Evolutionary conservation across 2,888 invertebrate genomes (phyloP), one percentile per base, ranked within the genome.

Genomic region (Ferrisia virgata): DNA sequence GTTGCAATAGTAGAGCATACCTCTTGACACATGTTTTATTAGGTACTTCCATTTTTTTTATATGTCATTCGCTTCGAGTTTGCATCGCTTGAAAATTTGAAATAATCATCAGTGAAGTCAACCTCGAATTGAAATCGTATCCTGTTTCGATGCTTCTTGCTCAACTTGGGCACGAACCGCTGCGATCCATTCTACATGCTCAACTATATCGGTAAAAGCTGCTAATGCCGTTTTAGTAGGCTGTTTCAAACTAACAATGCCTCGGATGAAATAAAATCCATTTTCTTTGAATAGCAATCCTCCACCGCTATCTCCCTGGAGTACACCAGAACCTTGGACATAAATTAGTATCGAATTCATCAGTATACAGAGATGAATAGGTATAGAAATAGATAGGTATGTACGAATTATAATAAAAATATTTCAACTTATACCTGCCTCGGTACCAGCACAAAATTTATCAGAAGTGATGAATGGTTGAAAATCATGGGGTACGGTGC

Each of bases 381-480:
- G n/a, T n/a, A n/a, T n/a, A n/a, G n/a, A n/a, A n/a, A n/a, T n/a
- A n/a, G n/a, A n/a, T n/a, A n/a, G n/a, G n/a, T n/a, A 87, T 83
- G 72, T 85, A 86, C 3, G 58, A 22, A 22, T 85, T 64, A 81
- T 86, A 87, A n/a, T 82, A 18, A n/a, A 58, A 6, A 15, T 58
- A 6, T 58, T 76, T 25, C 18, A 3, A 1, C 33, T 25, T 3
- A 3, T 22, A 18, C 64, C 13, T 28, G 13, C 64, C 78, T 79
- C 18, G 13, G 85, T 78, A 5, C 86, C 86, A 8, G 87, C 87
- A 47, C 87, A 87, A 85, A 87, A 86, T 84, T 87, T 87, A 82
- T 87, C 87, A 25, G 53, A 58, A 2, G 86, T 86, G 18, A 87
- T 82, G 79, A 85, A 86, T 2, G 72, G 18, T 28, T 85, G 47